phyloP scores from a whole-genome alignment of 2,113 vertebrate species.

The Tricholaema leucomelas region DNA sequence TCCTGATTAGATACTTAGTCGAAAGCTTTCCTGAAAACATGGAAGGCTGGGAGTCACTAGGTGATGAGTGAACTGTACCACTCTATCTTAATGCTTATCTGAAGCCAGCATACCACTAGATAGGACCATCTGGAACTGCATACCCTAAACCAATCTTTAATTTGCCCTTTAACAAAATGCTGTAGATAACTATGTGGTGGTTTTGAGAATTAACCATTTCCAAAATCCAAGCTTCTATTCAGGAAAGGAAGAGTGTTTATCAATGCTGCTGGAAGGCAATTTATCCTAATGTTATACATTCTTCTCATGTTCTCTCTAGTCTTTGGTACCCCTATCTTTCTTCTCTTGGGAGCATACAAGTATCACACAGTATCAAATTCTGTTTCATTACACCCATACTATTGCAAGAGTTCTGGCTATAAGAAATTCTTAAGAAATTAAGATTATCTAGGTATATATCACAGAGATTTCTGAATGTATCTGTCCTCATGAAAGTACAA shows the following conservation, averaged over 20 bases:
- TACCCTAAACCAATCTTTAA: background rate
- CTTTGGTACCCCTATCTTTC: background rate
- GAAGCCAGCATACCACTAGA: background rate
- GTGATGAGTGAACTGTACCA: background rate
- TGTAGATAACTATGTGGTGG: background rate
- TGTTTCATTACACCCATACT: background rate
- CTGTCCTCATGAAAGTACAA: background rate
- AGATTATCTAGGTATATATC: background rate
- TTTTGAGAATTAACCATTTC: background rate
- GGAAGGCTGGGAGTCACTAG: background rate
- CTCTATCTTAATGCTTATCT: background rate
- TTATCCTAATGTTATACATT: background rate
- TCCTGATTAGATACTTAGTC: background rate
- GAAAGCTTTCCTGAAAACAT: background rate
- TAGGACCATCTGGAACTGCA: background rate
- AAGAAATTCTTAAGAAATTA: background rate
- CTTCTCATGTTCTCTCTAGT: background rate
- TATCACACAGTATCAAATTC: too few relatives aligned
- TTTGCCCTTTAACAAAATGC: background rate
- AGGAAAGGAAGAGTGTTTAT: background rate
- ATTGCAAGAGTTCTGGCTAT: background rate
- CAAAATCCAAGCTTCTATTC: background rate
- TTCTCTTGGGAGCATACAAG: background rate
- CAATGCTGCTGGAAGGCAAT: background rate
- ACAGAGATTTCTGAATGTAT: background rate